Base-by-base conservation (phyloP, 2,888 invertebrate species). In the Idaea straminata region DNA sequence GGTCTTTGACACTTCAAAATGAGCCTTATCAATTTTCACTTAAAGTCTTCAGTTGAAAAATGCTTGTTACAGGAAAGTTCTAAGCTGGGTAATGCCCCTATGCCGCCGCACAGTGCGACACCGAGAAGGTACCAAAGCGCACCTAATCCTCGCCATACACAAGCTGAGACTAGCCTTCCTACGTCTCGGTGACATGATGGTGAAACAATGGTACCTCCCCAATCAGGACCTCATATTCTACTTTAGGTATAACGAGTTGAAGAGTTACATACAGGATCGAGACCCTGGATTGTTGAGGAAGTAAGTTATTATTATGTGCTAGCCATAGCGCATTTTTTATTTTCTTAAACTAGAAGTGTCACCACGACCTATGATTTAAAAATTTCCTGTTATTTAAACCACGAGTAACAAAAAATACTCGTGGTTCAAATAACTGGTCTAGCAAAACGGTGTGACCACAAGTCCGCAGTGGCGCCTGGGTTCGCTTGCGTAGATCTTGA, bases 61-160 rank as follows among this genome's bases (percentile, higher is more conserved):
- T 13, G 6, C 4, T 63, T 69, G 60, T 78, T 76, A 10, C 80
- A 95, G 95, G 74, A 90, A 85, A 75, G 80, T 95, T 0, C 82
- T 96, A n/a, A 90, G 93, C 59, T 94, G 93, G 83, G 65, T 96
- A 0, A 82, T 96, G 35, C 95, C 95, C 0, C 87, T 93, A 61
- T 94, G 94, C 66, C 93, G 95, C 25, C 88, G 88, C 6, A 93
- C 94, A 1, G 96, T 97, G 0, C 92, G 93, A 0, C 83, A 91
- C 38, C 90, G 97, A 65, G 97, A 97, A 84, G 83, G 86, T 69
- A 95, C 96, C 0, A 97, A 97, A 82, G 94, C 95, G 4, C 86
- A 93, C 58, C 61, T 93, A 6, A 91, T 95, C 61, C 83, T 87
- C 59, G 87, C 91, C 34, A 78, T 94, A 0, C 94, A 96, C 77